Evolutionary conservation across 2,113 vertebrate species (phyloP), one percentile per base, ranked within the genome.

Genomic region (Oncorhynchus gorbuscha): DNA sequence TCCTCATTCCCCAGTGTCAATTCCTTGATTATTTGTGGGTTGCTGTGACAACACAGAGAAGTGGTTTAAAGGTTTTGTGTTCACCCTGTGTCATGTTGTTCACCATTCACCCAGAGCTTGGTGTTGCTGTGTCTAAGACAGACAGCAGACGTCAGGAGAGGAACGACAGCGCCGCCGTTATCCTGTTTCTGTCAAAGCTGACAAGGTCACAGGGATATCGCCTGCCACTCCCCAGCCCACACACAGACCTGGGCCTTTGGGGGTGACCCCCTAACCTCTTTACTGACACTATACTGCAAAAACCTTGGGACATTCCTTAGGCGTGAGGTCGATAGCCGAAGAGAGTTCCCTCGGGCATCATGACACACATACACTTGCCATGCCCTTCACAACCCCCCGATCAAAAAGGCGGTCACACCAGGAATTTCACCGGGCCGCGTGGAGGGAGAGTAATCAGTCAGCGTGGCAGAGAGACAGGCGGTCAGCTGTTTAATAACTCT

Each of bases 391-490:
- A 86, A 82, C 68, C 80, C 71, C 35, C 51, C 20, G 68, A 78
- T 81, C 88, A 89, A 90, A 88, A 84, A 85, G 75, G 79, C 89
- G 85, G 76, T 79, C 73, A 79, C 58, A 79, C 77, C 51, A 74
- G 80, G 86, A 91, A 90, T 92, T 90, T 90, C 84, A 81, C 85
- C 85, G 69, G 69, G 81, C 77, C 76, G 84, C 88, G 89, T 90
- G 78, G 79, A 35, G 32, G 12, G 76, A 73, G 75, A 48, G 69
- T 61, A 82, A 89, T 86, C 80, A 79, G 81, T 85, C 81, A 83
- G 81, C 71, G 71, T 74, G 76, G 76, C 73, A 79, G 71, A 81
- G 78, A 82, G 72, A 69, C 75, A 45, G 49, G 76, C 79, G 81
- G 83, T 84, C 88, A 82, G 66, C 68, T 7, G 26, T 69, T 78